Conservation (phyloP, 2,113 vertebrate species). For the Chloropsis hardwickii region DNA sequence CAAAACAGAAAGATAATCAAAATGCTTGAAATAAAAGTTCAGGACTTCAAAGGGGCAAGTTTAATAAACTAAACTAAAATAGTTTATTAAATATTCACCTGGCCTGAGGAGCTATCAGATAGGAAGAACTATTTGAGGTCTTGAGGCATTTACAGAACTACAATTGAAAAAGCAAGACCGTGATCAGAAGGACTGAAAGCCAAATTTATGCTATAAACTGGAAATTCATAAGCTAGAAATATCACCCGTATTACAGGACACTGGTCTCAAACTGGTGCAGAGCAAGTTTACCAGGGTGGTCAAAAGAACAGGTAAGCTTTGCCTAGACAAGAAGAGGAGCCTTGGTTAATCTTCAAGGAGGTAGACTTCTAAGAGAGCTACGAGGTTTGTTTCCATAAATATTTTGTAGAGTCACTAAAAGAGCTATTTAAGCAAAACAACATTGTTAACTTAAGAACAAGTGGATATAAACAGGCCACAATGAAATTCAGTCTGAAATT, state of each 20-base stretch:
- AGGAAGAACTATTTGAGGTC: background rate
- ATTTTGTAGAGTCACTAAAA: background rate
- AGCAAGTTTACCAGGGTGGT: background rate
- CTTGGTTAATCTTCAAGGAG: background rate
- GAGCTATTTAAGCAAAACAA: background rate
- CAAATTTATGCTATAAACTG: background rate
- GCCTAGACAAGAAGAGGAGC: background rate
- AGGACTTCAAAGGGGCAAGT: background rate
- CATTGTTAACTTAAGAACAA: conserved; percentile 8
- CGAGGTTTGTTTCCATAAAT: background rate
- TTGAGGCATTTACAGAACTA: background rate
- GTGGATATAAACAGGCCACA: conserved; percentile 17
- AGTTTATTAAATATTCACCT: background rate
- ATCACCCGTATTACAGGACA: background rate
- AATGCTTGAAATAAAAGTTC: background rate
- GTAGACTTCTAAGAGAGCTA: background rate
- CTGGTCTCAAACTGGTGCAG: background rate
- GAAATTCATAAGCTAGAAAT: background rate
- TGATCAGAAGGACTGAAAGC: background rate
- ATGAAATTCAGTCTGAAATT: background rate
- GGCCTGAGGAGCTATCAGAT: background rate
- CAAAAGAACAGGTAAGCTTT: background rate
- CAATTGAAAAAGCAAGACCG: background rate
- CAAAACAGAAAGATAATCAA: background rate
- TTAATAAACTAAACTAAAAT: background rate